These are phyloP conservation scores for Lordiphosa collinella DNA, from an alignment of 1,140 invertebrate species.

Conservation along the genomic window DNA sequence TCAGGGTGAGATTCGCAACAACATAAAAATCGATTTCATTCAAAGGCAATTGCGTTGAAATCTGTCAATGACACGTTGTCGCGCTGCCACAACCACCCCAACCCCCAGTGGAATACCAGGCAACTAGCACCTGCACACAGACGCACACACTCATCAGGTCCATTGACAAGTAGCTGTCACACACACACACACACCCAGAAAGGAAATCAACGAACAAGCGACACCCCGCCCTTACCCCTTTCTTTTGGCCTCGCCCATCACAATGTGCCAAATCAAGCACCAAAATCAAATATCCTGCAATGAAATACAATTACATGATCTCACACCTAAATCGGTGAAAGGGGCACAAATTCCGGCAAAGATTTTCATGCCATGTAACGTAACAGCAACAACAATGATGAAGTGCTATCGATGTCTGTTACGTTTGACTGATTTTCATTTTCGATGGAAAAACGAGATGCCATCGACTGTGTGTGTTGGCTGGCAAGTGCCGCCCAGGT, in stretches of 20 bases:
- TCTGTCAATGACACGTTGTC: constrained; percentile 71
- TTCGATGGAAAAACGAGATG: constrained; percentile 69
- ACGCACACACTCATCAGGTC: constrained; percentile 52
- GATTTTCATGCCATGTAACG: too few species aligned
- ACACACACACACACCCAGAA: constrained; percentile 34
- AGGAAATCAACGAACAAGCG: constrained; percentile 5
- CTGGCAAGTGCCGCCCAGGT: constrained; percentile 69
- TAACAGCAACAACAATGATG: constrained; percentile 32
- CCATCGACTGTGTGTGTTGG: constrained; percentile 35
- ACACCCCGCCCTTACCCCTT: constrained; percentile 12
- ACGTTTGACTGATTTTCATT: constrained; percentile 71
- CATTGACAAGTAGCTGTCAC: constrained; percentile 76
- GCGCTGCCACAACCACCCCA: constrained; percentile 16
- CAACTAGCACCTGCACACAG: constrained; percentile 31
- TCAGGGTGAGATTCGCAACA: constrained; percentile 24
- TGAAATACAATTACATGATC: constrained; percentile 67
- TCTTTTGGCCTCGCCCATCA: constrained; percentile 11
- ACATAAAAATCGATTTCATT: constrained; percentile 70
- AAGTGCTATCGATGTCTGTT: constrained; percentile 75
- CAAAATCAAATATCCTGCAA: constrained; percentile 73
- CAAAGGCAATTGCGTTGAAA: constrained; percentile 69
- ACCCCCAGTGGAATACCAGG: constrained; percentile 8
- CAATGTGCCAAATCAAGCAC: constrained; percentile 71
- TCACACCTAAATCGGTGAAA: constrained; percentile 32
- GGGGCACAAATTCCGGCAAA: background rate